Evolutionary conservation across 2,888 invertebrate genomes (phyloP).

Genomic region (Meghimatium bilineatum): DNA sequence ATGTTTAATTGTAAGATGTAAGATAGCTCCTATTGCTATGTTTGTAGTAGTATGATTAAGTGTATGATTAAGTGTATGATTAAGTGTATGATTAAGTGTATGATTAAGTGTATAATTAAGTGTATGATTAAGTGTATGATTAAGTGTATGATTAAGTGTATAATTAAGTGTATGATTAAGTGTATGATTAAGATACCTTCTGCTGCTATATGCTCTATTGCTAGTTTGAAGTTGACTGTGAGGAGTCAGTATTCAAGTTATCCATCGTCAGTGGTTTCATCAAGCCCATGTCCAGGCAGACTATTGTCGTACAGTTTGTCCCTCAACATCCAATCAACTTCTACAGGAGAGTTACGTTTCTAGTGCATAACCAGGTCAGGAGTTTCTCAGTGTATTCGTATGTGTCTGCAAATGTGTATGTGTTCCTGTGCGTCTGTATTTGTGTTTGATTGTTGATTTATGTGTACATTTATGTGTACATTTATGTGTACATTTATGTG

Average conservation of each 20-base stretch:
- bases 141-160: too few relatives aligned
- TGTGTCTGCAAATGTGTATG: not conserved
- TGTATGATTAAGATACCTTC: not conserved
- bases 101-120: too few relatives aligned
- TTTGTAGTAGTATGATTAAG: too few relatives aligned
- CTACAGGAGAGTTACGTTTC: constrained; percentile 71
- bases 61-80: too few relatives aligned
- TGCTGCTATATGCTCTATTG: constrained; percentile 43
- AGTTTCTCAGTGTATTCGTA: not conserved
- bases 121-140: too few relatives aligned
- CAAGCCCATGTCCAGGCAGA: constrained; percentile 64
- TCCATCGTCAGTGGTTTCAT: constrained; percentile 65
- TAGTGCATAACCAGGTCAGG: constrained; percentile 75
- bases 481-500: too few relatives aligned
- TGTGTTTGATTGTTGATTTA: too few relatives aligned
- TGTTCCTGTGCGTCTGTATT: not conserved
- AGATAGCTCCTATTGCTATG: too few relatives aligned
- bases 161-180: too few relatives aligned
- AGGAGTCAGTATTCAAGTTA: constrained; percentile 75
- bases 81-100: too few relatives aligned
- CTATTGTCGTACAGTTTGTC: constrained; percentile 70
- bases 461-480: too few relatives aligned
- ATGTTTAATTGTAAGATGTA: too few relatives aligned
- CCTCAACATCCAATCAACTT: constrained; percentile 68
- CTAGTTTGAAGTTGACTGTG: constrained; percentile 75